Evolutionary conservation across 2,888 invertebrate genomes (phyloP), one percentile per base, ranked within the genome.

Genomic region (Amaurobius ferox): DNA sequence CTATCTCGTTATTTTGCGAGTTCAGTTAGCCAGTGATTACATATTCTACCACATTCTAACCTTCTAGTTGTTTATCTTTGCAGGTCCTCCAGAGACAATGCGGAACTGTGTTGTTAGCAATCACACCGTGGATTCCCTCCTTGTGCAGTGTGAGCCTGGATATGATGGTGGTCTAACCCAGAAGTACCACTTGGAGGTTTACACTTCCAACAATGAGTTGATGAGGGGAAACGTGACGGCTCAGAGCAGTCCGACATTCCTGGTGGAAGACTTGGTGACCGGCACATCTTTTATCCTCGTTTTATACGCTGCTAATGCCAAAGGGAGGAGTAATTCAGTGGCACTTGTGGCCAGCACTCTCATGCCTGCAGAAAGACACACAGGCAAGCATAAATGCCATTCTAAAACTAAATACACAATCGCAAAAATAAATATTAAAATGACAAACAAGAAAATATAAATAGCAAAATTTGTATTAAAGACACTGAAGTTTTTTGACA

Each of bases 61-160:
- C 16, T 23, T 5, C 3, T 55, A 55, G 55, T 55, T 7, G 5
- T 44, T 55, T 30, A 1, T 76, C 68, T 80, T 91, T 92, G 9
- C 92, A 97, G 97, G 97, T 90, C 95, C 96, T 11, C 97, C 97
- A n/a, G 97, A 97, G 92, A 96, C 96, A 92, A 96, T 96, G 13
- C 96, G 96, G 92, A 97, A 97, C 91, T 97, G 97, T 91, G 95
- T 96, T 7, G 94, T 96, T 62, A 94, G 95, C 64, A 97, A 97
- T 92, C 95, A 96, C 80, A 97, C 96, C 0, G 94, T 95, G 90
- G 95, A 95, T 55, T 96, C 97, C 3, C 94, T 97, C 89, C 94
- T 95, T 61, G 93, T 97, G 74, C 94, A 95, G 87, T 97, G 97
- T 91, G 93, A 94, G 13, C 96, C 96, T 91, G 97, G 97, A 0